Percentiles rank a stretch among this genome's conserved stretches.
phyloP scores from a whole-genome alignment of 1,140 invertebrate genomes.

The Aphaenogaster ashmeadi region DNA sequence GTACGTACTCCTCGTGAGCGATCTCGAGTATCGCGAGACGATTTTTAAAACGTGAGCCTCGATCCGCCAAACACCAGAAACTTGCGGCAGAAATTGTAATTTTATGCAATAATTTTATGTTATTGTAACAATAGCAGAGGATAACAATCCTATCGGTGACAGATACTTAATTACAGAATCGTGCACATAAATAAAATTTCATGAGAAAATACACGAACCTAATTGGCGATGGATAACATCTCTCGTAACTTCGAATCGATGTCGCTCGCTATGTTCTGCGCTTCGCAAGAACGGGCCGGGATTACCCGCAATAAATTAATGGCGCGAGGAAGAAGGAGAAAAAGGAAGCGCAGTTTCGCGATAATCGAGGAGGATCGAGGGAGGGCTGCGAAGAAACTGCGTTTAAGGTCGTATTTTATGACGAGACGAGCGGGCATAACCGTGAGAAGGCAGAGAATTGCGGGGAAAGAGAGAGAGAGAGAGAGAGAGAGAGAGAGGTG shows the following conservation, averaged over 20 bases:
- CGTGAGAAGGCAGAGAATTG: background rate
- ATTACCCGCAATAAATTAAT: constrained; percentile 48
- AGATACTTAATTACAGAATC: constrained; percentile 7
- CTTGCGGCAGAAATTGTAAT: background rate
- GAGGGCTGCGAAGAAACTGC: constrained; percentile 8
- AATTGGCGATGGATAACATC: constrained; percentile 14
- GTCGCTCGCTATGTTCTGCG: background rate
- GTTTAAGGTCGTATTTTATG: constrained; percentile 46
- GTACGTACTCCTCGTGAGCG: too few species aligned
- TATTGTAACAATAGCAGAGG: background rate
- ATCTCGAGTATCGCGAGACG: background rate
- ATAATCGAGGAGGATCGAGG: constrained; percentile 47
- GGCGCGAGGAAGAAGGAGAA: background rate
- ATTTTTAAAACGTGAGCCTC: constrained; percentile 13
- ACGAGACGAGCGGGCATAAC: constrained; percentile 29
- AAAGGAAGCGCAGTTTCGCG: constrained; percentile 32
- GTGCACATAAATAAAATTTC: background rate
- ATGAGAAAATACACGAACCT: background rate
- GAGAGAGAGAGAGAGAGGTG: background rate
- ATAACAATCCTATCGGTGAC: background rate
- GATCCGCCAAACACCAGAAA: background rate
- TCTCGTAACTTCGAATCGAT: background rate
- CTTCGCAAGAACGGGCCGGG: background rate
- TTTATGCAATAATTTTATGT: background rate
- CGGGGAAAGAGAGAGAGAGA: background rate